These are phyloP conservation scores for Rhizoglyphus robini DNA, from an alignment of 1,140 invertebrate species.

Conservation along the genomic window DNA sequence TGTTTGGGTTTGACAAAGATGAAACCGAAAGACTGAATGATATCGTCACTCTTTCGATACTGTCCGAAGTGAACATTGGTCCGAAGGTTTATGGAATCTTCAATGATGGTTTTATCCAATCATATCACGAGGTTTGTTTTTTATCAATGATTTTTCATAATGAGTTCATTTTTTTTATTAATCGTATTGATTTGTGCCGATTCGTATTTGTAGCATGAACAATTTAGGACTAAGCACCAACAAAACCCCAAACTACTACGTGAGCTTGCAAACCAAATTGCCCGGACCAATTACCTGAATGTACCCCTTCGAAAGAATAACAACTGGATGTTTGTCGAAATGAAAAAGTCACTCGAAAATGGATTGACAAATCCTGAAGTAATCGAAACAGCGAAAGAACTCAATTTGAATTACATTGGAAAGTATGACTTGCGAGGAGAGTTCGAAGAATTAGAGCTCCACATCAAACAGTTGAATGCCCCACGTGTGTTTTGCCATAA, in stretches of 20 bases:
- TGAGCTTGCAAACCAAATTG: background rate
- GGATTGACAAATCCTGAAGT: background rate
- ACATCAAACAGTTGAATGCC: background rate
- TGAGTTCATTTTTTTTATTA: background rate
- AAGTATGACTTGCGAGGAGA: background rate
- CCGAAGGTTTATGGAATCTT: too few relatives aligned
- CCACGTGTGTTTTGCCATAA: conserved; percentile 2
- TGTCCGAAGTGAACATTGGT: background rate
- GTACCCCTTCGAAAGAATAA: background rate
- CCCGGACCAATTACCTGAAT: too few relatives aligned
- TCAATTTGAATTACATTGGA: background rate
- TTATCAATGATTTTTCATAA: background rate
- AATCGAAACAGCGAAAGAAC: background rate
- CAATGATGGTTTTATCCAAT: too few relatives aligned
- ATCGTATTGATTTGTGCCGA: too few relatives aligned
- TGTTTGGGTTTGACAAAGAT: too few relatives aligned
- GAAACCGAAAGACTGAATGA: conserved; percentile 7
- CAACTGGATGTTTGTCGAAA: conserved; percentile 5
- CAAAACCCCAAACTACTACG: background rate
- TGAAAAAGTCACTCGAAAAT: background rate
- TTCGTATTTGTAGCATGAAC: conserved; percentile 2
- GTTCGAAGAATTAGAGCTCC: background rate
- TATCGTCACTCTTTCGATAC: background rate
- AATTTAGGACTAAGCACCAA: background rate
- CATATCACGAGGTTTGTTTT: background rate